A percentile compares a stretch with the other conserved stretches of the same genome.
Conservation (phyloP, 2,888 invertebrate genomes). For the Parapristionchus giblindavisi region DNA sequence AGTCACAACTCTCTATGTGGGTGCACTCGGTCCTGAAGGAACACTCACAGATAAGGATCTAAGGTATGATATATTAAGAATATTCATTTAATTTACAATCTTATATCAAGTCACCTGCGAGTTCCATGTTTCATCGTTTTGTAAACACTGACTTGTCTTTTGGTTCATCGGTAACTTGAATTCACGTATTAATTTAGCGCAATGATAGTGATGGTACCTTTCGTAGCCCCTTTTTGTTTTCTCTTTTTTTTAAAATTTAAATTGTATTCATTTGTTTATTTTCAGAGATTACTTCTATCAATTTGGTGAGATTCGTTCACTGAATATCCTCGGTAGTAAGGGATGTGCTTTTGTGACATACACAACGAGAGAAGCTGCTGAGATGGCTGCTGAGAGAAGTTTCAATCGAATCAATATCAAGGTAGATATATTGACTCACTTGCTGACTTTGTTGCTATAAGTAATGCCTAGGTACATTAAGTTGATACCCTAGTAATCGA, state of each 20-base stretch:
- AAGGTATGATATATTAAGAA: conserved; percentile 43
- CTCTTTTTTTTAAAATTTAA: too few relatives aligned
- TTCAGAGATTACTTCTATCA: conserved; percentile 93
- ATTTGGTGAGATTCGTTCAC: conserved; percentile 93
- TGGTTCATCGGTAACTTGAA: too few relatives aligned
- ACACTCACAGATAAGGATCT: conserved; percentile 86
- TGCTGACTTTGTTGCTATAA: too few relatives aligned
- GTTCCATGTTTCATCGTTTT: too few relatives aligned
- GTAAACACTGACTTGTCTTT: too few relatives aligned
- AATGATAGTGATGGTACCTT: too few relatives aligned
- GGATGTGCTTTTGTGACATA: conserved; percentile 95
- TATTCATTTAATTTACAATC: neutral
- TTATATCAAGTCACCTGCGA: too few relatives aligned
- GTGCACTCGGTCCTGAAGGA: conserved; percentile 83
- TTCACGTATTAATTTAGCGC: too few relatives aligned
- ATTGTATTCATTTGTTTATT: neutral
- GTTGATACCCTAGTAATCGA: too few relatives aligned
- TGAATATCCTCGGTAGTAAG: conserved; percentile 89
- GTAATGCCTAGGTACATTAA: too few relatives aligned
- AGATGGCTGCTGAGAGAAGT: conserved; percentile 85
- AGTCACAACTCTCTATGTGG: conserved; percentile 96
- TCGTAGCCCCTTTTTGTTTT: too few relatives aligned
- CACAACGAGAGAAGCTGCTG: conserved; percentile 87
- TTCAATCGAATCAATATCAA: conserved; percentile 89
- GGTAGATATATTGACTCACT: too few relatives aligned